phyloP scores from a whole-genome alignment of 2,797 vertebrate species.

The Clarias pachynema region DNA sequence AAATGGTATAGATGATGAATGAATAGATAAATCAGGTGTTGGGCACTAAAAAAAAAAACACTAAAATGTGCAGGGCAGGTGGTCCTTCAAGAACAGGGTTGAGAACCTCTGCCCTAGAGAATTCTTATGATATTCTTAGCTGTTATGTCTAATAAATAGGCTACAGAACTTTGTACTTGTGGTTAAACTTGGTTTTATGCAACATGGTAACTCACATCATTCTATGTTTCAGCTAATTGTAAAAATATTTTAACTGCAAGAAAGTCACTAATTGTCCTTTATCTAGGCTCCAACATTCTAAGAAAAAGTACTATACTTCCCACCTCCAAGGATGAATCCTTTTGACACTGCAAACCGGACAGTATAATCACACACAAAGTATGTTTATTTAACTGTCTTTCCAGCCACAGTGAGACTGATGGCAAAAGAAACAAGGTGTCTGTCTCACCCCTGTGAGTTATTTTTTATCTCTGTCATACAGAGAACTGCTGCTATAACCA shows the following conservation, averaged over 20 bases:
- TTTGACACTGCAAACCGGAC: neutral
- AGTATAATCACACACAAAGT: too few species aligned
- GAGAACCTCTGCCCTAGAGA: neutral
- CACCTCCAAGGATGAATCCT: neutral
- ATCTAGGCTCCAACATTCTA: neutral
- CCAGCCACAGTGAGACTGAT: too few species aligned
- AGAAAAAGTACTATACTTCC: neutral
- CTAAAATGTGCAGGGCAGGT: too few species aligned
- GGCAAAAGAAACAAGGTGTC: too few species aligned
- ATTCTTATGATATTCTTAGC: neutral
- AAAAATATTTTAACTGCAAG: neutral
- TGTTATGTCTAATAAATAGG: neutral
- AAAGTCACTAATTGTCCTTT: neutral
- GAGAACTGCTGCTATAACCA: too few species aligned
- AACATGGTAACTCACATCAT: neutral
- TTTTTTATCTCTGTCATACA: too few species aligned
- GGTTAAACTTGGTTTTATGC: neutral
- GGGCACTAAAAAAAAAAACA: too few species aligned
- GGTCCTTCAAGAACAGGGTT: too few species aligned
- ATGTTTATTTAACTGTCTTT: too few species aligned
- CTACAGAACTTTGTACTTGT: neutral
- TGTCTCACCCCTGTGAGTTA: too few species aligned
- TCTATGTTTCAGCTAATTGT: neutral
- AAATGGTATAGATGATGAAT: too few species aligned
- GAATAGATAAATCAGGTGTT: too few species aligned